A percentile compares a stretch with the other conserved stretches of the same genome.
Evolutionary conservation across 2,888 invertebrate species (phyloP).

Genomic region (Drosophila affinis): DNA sequence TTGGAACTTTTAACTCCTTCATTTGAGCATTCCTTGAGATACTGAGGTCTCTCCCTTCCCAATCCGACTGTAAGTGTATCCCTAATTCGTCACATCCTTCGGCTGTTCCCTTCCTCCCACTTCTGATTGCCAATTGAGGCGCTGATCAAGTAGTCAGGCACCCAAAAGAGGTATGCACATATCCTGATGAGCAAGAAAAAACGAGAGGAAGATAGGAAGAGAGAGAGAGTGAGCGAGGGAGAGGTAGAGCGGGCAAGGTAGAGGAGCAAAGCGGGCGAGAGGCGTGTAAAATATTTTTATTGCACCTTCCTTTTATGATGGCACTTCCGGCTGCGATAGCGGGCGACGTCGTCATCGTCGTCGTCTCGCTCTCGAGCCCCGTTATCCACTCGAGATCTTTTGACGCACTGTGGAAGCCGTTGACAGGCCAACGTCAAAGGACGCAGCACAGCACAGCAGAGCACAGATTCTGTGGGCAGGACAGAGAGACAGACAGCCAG

Average conservation of each 20-base stretch:
- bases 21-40: not conserved
- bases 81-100: conserved; percentile 13
- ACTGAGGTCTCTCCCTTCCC: not conserved
- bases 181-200: not conserved
- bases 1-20: not conserved
- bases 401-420: conserved; percentile 63
- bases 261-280: conserved; percentile 27
- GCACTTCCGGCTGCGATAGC: conserved; percentile 81
- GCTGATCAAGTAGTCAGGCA: conserved; percentile 20
- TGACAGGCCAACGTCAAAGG: conserved; percentile 50
- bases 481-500: conserved; percentile 2
- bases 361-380: conserved; percentile 28
- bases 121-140: conserved; percentile 30
- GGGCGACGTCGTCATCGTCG: conserved; percentile 45
- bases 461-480: not conserved
- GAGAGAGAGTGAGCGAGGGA: too few species aligned
- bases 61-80: conserved; percentile 4
- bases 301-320: conserved; percentile 82
- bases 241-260: conserved; percentile 12
- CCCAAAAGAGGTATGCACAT: conserved; percentile 26
- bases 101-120: not conserved
- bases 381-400: conserved; percentile 74
- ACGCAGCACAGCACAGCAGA: not conserved
- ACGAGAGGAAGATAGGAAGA: not conserved
- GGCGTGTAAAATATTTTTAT: conserved; percentile 81